Percentiles rank a stretch among this genome's conserved stretches.
These are phyloP conservation scores for Lytechinus pictus DNA, from an alignment of 35 echinoderm and acorn worm species.

Conservation along the genomic window DNA sequence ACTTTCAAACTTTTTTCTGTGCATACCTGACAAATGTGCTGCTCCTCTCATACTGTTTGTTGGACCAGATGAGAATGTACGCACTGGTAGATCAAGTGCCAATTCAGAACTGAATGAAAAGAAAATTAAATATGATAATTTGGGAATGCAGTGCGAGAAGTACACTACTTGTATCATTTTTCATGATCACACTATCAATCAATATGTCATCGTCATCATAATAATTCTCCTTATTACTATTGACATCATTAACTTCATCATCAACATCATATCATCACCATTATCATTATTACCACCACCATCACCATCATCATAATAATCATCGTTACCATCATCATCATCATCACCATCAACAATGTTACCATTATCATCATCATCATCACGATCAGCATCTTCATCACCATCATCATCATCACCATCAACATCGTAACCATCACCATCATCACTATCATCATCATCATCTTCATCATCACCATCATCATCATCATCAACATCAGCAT, in stretches of 20 bases:
- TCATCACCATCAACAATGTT: too few relatives aligned
- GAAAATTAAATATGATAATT: background rate
- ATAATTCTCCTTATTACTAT: background rate
- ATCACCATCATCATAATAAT: too few relatives aligned
- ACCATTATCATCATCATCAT: too few relatives aligned
- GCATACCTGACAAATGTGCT: slow-evolving; percentile 77
- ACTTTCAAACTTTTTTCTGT: background rate
- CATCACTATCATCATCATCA: background rate
- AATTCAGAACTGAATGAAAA: slow-evolving; percentile 59
- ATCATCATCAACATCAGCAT: too few relatives aligned
- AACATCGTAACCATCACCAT: background rate
- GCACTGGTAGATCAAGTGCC: slow-evolving; percentile 68
- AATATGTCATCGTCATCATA: too few relatives aligned
- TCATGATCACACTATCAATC: background rate
- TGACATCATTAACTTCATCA: background rate
- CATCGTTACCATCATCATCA: too few relatives aligned
- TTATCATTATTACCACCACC: too few relatives aligned
- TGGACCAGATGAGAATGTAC: slow-evolving; percentile 88
- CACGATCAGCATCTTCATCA: background rate
- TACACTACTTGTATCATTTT: too few relatives aligned
- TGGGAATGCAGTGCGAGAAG: too few relatives aligned
- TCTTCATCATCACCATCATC: too few relatives aligned
- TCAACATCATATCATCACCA: too few relatives aligned
- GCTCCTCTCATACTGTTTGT: slow-evolving; percentile 98
- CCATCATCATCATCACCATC: too few relatives aligned